Conservation (phyloP, 2,888 invertebrate genomes). For the Zonitis immaculata region DNA sequence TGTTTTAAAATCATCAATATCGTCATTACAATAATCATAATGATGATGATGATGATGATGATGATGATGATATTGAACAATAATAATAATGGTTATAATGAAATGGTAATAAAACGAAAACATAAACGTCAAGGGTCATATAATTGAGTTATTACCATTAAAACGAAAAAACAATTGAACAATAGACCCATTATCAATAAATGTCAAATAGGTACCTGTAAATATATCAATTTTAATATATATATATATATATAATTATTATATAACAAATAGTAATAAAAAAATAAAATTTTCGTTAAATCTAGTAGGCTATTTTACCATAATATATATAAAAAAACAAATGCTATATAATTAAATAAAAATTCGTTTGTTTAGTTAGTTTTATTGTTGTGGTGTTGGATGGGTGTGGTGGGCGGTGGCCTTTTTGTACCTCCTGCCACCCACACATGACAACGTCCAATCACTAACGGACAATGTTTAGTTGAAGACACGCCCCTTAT, state of each 20-base stretch:
- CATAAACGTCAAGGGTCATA: slow-evolving; percentile 14
- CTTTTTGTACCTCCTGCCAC: slow-evolving; percentile 35
- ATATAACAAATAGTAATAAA: too few relatives aligned
- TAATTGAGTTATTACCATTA: slow-evolving; percentile 19
- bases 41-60: too few relatives aligned
- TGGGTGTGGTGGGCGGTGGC: slow-evolving; percentile 21
- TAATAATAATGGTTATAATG: slow-evolving; percentile 4
- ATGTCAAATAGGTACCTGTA: slow-evolving; percentile 5
- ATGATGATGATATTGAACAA: not conserved
- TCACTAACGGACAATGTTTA: slow-evolving; percentile 22
- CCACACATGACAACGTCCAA: slow-evolving; percentile 38
- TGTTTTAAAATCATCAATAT: too few relatives aligned
- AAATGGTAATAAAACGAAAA: slow-evolving; percentile 12
- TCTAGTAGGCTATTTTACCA: too few relatives aligned
- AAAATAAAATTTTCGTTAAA: too few relatives aligned
- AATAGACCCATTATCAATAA: slow-evolving; percentile 22
- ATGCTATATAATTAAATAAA: too few relatives aligned
- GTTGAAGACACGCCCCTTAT: slow-evolving; percentile 32
- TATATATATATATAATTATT: too few relatives aligned
- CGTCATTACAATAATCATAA: too few relatives aligned
- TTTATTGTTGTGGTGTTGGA: slow-evolving; percentile 13
- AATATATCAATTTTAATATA: not conserved
- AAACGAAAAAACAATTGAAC: slow-evolving; percentile 9
- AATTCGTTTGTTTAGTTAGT: too few relatives aligned
- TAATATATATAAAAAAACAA: too few relatives aligned